Evolutionary conservation across 2,888 invertebrate genomes (phyloP).

Genomic region (Rapana venosa): DNA sequence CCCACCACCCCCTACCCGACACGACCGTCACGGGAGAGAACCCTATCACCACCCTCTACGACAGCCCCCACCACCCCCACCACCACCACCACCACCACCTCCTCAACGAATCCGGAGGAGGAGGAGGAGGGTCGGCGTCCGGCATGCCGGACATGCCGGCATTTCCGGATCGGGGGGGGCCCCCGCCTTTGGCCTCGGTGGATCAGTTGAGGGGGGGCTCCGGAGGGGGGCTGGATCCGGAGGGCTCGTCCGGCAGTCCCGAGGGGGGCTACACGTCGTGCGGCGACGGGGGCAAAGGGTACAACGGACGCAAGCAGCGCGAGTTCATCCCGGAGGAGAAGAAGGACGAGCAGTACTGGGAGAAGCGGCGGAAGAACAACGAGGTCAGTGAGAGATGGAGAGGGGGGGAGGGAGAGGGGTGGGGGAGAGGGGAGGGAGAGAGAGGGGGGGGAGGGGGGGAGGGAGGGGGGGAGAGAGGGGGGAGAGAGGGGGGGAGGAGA

Average conservation of each 20-base stretch:
- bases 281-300: background rate
- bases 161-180: constrained; percentile 30
- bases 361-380: constrained; percentile 95
- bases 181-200: constrained; percentile 40
- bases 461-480: no score
- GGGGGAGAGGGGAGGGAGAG: no score
- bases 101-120: background rate
- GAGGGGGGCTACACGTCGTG: constrained; percentile 1
- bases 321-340: constrained; percentile 98
- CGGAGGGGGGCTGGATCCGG: background rate
- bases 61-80: background rate
- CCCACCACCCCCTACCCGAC: background rate
- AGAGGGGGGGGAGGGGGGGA: no score
- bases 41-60: constrained; percentile 1
- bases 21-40: background rate
- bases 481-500: no score
- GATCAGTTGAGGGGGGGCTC: background rate
- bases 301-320: constrained; percentile 87
- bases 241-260: constrained; percentile 23
- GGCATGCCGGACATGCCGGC: constrained; percentile 30
- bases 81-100: background rate
- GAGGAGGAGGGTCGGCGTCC: background rate
- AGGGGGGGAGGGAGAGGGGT: constrained; percentile 84
- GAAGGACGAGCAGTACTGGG: constrained; percentile 98
- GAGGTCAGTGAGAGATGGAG: constrained; percentile 95